These are phyloP conservation scores for Myopa tessellatipennis DNA, from an alignment of 2,888 invertebrate species.

Conservation along the genomic window DNA sequence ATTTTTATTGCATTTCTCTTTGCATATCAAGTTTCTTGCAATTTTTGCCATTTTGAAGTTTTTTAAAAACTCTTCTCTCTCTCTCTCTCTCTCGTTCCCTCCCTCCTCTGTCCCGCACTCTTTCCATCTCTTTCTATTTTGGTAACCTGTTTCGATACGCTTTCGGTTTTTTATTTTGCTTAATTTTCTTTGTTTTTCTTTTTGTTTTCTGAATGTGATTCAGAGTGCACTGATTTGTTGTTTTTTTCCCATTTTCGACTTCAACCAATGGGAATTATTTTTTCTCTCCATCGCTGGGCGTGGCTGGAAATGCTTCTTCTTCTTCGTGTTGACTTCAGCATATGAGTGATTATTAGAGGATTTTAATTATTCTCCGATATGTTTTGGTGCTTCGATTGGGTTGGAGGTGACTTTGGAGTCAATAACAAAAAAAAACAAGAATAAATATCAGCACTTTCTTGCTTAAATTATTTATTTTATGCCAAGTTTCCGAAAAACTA, in stretches of 20 bases:
- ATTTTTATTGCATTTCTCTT: constrained; percentile 2
- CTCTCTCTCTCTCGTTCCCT: neutral
- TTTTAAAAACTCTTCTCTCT: neutral
- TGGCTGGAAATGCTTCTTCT: constrained; percentile 1
- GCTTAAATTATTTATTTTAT: too few species aligned
- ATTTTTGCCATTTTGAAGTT: constrained; percentile 14
- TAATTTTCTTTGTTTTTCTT: neutral
- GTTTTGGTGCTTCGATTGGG: neutral
- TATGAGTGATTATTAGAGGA: constrained; percentile 1
- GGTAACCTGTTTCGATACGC: neutral
- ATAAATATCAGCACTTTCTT: too few species aligned
- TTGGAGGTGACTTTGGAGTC: too few species aligned
- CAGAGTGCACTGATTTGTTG: neutral
- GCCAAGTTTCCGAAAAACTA: too few species aligned
- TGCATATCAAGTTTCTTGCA: neutral
- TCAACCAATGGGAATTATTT: constrained; percentile 15
- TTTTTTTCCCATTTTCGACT: constrained; percentile 18
- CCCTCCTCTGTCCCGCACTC: neutral
- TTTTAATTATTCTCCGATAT: constrained; percentile 1
- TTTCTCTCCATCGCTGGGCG: constrained; percentile 3
- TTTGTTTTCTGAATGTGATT: neutral
- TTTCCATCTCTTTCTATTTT: neutral
- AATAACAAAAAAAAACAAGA: too few species aligned
- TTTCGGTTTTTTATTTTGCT: neutral
- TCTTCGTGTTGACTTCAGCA: neutral